phyloP scores from a whole-genome alignment of 1,140 invertebrate genomes.

The Brachionus rubens region DNA sequence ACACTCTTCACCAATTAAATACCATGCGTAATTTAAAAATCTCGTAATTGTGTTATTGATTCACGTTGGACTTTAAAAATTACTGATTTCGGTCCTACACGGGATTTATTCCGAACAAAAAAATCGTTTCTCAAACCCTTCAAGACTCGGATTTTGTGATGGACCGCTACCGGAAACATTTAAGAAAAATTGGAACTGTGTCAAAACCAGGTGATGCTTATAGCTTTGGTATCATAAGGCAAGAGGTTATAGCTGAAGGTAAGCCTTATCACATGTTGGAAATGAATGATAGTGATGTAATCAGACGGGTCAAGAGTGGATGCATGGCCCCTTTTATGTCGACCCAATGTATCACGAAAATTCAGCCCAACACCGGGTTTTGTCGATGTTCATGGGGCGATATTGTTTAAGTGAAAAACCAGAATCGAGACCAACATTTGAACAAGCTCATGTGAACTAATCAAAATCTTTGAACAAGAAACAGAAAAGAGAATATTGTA shows the following conservation, averaged over 20 bases:
- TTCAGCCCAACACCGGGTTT: slow-evolving; percentile 86
- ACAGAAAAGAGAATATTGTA: slow-evolving; percentile 84
- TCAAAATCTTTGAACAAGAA: slow-evolving; percentile 75
- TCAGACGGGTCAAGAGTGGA: slow-evolving; percentile 75
- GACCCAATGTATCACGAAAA: slow-evolving; percentile 87
- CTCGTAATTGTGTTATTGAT: slow-evolving; percentile 80
- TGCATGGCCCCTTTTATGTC: slow-evolving; percentile 82
- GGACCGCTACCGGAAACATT: slow-evolving; percentile 83
- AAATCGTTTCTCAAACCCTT: slow-evolving; percentile 54
- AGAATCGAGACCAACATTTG: slow-evolving; percentile 81
- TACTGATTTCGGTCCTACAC: slow-evolving; percentile 73
- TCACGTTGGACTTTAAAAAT: slow-evolving; percentile 81
- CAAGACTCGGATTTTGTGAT: slow-evolving; percentile 80
- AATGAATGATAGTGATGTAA: slow-evolving; percentile 80
- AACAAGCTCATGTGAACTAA: slow-evolving; percentile 75
- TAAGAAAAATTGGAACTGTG: slow-evolving; percentile 69
- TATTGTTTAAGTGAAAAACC: slow-evolving; percentile 74
- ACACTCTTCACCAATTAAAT: slow-evolving; percentile 71
- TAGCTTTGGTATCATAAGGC: slow-evolving; percentile 84
- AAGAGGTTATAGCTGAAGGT: slow-evolving; percentile 79
- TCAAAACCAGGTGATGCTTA: slow-evolving; percentile 82
- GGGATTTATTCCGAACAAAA: slow-evolving; percentile 47
- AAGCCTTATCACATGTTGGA: slow-evolving; percentile 82
- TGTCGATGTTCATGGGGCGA: slow-evolving; percentile 82
- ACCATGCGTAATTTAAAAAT: slow-evolving; percentile 75